Evolutionary conservation across 2,888 invertebrate genomes (phyloP).

Genomic region (Girardia tigrina): DNA sequence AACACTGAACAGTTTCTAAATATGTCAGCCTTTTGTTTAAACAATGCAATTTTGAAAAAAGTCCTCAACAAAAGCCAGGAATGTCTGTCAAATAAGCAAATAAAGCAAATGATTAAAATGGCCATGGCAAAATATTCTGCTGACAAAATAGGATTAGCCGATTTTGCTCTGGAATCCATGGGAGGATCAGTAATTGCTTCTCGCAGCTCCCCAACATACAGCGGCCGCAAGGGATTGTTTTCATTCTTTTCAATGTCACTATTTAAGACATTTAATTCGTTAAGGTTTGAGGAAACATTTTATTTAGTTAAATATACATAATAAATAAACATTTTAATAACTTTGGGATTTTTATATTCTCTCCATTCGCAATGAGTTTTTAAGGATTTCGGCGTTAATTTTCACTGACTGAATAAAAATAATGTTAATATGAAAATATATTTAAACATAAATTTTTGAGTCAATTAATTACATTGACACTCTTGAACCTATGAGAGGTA

Average conservation of each 20-base stretch:
- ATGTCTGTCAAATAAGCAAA: neutral
- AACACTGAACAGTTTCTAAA: neutral
- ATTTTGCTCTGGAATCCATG: constrained; percentile 83
- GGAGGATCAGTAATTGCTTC: constrained; percentile 73
- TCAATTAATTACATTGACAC: too few relatives aligned
- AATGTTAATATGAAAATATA: too few relatives aligned
- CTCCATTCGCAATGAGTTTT: too few relatives aligned
- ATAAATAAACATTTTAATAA: too few relatives aligned
- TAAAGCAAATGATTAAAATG: neutral
- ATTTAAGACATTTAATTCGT: neutral
- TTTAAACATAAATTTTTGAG: too few relatives aligned
- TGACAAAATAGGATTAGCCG: constrained; percentile 81
- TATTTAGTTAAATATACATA: too few relatives aligned
- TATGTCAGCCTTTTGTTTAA: neutral
- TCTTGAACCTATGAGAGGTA: too few relatives aligned
- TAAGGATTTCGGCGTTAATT: too few relatives aligned
- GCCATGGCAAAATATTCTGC: constrained; percentile 59
- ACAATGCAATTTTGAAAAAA: neutral
- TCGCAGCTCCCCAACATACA: constrained; percentile 67
- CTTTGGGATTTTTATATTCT: too few relatives aligned
- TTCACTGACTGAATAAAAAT: too few relatives aligned
- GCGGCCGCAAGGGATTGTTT: constrained; percentile 41
- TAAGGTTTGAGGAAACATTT: too few relatives aligned
- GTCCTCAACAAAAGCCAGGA: neutral
- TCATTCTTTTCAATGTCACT: neutral